These are phyloP conservation scores for Laupala kohalensis DNA, from an alignment of 1,140 invertebrate species.

Conservation along the genomic window DNA sequence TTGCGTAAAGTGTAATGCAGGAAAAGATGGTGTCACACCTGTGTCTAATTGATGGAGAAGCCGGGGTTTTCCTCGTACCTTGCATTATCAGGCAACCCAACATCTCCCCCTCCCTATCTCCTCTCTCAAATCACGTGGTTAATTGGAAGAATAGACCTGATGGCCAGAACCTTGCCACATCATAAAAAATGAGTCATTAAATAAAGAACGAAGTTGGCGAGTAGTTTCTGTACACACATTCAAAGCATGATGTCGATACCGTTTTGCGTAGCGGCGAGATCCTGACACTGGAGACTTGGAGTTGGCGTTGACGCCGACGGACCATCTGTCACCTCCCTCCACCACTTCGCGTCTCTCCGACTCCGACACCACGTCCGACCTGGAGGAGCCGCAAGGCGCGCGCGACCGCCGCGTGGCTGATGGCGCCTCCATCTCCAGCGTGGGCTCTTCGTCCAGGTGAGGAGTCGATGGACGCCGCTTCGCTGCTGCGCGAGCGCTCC, in stretches of 20 bases:
- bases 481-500: no score
- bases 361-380: conserved; percentile 85
- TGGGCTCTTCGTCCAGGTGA: conserved; percentile 70
- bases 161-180: no score
- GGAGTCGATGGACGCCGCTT: neutral
- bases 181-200: no score
- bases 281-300: conserved; percentile 31
- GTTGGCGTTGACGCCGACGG: conserved; percentile 42
- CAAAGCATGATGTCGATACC: neutral
- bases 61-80: no score
- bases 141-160: no score
- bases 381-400: conserved; percentile 49
- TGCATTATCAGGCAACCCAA: no score
- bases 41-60: no score
- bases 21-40: no score
- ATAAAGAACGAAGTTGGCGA: neutral
- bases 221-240: neutral
- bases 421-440: conserved; percentile 70
- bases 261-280: conserved; percentile 4
- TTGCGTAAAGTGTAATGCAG: no score
- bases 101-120: no score
- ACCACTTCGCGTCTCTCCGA: conserved; percentile 79
- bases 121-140: no score
- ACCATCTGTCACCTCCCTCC: conserved; percentile 84
- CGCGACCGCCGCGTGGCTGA: conserved; percentile 49